Evolutionary conservation across 2,888 invertebrate species (phyloP).

Genomic region (Hymenopus coronatus): DNA sequence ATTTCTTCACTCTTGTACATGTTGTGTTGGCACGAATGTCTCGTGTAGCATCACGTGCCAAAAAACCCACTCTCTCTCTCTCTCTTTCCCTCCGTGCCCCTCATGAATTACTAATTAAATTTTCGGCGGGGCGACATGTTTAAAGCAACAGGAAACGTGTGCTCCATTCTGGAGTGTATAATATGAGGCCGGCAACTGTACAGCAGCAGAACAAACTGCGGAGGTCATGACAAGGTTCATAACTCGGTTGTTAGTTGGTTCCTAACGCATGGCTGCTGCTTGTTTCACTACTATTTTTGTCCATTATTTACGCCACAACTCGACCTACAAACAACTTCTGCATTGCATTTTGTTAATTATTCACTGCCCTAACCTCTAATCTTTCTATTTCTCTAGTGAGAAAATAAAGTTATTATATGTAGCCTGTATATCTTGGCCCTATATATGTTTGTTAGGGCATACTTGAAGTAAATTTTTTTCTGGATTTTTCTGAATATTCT

Average conservation of each 20-base stretch:
- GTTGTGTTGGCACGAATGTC: background rate
- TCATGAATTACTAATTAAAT: background rate
- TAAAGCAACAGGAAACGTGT: background rate
- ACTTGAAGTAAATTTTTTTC: too few species aligned
- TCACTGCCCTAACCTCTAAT: too few species aligned
- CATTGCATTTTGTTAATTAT: too few species aligned
- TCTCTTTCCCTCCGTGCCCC: background rate
- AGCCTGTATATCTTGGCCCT: too few species aligned
- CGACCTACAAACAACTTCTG: too few species aligned
- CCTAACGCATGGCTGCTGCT: background rate
- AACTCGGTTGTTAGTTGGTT: background rate
- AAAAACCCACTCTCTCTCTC: background rate
- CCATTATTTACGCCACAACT: too few species aligned
- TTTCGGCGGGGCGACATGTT: background rate
- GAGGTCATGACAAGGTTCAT: background rate
- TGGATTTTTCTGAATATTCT: too few species aligned
- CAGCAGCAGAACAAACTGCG: background rate
- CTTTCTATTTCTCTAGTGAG: too few species aligned
- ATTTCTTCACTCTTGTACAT: background rate
- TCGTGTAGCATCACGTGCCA: background rate
- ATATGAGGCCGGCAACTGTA: background rate
- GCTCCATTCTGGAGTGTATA: background rate
- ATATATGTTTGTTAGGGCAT: too few species aligned
- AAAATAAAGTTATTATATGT: too few species aligned
- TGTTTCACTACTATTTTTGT: too few species aligned